phyloP scores from a whole-genome alignment of 2,113 vertebrate species.

The Sialia sialis region DNA sequence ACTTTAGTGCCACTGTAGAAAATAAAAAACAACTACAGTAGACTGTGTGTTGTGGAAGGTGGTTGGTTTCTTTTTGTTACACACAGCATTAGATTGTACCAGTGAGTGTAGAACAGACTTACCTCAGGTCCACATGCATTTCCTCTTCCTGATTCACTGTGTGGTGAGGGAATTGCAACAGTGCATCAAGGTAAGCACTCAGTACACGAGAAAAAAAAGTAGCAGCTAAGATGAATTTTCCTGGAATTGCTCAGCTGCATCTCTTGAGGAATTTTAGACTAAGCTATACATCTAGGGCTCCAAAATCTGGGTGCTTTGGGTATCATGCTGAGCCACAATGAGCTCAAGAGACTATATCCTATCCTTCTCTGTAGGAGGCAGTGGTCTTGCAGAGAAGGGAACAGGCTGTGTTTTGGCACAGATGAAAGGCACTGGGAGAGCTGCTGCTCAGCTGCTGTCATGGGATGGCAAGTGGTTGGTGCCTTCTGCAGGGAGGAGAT shows the following conservation, averaged over 20 bases:
- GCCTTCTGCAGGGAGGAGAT: neutral
- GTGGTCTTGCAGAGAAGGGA: neutral
- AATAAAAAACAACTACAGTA: neutral
- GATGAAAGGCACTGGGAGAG: neutral
- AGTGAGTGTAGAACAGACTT: neutral
- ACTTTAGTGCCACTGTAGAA: neutral
- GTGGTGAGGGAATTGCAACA: neutral
- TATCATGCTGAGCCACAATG: neutral
- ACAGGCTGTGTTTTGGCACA: neutral
- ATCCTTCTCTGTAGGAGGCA: accelerated
- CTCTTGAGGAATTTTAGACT: neutral
- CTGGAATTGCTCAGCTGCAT: neutral
- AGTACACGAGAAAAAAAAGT: neutral
- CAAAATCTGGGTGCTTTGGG: neutral
- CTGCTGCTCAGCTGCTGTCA: accelerated
- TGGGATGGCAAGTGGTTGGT: accelerated
- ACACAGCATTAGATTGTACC: neutral
- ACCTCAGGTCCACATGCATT: neutral
- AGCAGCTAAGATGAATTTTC: neutral
- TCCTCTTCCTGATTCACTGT: neutral
- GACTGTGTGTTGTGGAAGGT: neutral
- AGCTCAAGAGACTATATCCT: neutral
- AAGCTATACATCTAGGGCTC: neutral
- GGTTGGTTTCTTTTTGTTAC: neutral
- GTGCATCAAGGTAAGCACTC: neutral